phyloP scores from a whole-genome alignment of 1,140 invertebrate species.

The Anastrepha ludens region DNA sequence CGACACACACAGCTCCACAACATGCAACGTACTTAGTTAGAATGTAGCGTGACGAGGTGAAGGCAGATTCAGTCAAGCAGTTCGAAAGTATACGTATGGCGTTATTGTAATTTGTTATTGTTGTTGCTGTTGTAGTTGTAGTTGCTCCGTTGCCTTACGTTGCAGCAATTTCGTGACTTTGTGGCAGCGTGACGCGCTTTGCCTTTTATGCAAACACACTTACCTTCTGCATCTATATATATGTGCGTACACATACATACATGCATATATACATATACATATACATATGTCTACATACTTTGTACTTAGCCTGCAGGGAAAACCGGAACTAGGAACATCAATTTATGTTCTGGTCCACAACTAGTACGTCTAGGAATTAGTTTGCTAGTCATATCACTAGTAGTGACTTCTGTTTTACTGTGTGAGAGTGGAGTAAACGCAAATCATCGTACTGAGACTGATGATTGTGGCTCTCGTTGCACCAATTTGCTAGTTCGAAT shows the following conservation, averaged over 20 bases:
- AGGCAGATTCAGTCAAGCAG: neutral
- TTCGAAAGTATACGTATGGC: slow-evolving; percentile 5
- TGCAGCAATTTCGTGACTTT: slow-evolving; percentile 47
- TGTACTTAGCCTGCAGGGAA: no score
- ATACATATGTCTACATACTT: no score
- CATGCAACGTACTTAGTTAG: neutral
- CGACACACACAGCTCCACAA: neutral
- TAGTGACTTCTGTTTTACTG: no score
- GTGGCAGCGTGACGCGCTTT: slow-evolving; percentile 43
- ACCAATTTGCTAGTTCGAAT: no score
- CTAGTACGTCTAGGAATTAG: no score
- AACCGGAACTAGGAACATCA: no score
- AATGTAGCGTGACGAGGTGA: slow-evolving; percentile 42
- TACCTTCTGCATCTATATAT: neutral
- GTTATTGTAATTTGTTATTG: neutral
- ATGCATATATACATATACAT: neutral
- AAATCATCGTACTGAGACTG: no score
- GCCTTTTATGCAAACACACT: slow-evolving; percentile 21
- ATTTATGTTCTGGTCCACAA: no score
- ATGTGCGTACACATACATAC: neutral
- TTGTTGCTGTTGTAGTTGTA: neutral
- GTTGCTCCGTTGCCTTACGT: neutral
- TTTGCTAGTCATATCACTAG: no score
- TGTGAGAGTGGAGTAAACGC: no score
- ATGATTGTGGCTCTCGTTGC: no score